Conservation (phyloP, 2,888 invertebrate genomes). For the Euspilapteryx auroguttella region DNA sequence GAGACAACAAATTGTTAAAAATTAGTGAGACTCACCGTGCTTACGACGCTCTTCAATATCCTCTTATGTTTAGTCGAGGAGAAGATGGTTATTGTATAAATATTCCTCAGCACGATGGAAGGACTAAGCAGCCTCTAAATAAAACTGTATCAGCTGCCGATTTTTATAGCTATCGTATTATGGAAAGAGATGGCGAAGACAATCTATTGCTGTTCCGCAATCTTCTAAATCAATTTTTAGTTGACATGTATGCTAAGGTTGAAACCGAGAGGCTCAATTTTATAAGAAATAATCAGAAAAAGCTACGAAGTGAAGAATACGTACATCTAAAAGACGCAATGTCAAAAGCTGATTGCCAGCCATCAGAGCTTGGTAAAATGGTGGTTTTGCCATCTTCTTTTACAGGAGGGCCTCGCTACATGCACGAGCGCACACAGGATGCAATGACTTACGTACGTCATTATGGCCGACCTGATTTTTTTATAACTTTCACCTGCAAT, state of each 20-base stretch:
- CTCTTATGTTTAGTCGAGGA: constrained; percentile 5
- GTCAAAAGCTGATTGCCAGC: not conserved
- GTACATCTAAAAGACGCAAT: constrained; percentile 7
- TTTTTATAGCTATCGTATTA: too few species aligned
- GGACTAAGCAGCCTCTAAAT: too few species aligned
- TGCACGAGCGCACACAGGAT: constrained; percentile 6
- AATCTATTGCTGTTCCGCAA: too few species aligned
- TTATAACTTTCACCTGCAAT: constrained; percentile 2
- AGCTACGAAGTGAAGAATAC: constrained; percentile 5
- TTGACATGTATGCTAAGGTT: constrained; percentile 12
- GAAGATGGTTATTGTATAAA: constrained; percentile 8
- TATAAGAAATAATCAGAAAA: constrained; percentile 9
- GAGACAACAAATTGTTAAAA: constrained; percentile 7
- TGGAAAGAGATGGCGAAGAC: too few species aligned
- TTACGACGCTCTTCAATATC: constrained; percentile 20
- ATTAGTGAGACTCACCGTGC: constrained; percentile 11
- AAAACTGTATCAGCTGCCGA: constrained; percentile 10
- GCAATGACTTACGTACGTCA: constrained; percentile 6
- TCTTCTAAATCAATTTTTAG: constrained; percentile 7
- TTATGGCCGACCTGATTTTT: constrained; percentile 4
- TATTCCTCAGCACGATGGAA: constrained; percentile 8
- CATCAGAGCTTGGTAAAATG: constrained; percentile 4
- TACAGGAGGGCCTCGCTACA: constrained; percentile 5
- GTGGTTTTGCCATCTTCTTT: constrained; percentile 7
- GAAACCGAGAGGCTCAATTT: constrained; percentile 11